Base-by-base conservation (phyloP, 2,888 invertebrate genomes). In the Chymomyza amoena region DNA sequence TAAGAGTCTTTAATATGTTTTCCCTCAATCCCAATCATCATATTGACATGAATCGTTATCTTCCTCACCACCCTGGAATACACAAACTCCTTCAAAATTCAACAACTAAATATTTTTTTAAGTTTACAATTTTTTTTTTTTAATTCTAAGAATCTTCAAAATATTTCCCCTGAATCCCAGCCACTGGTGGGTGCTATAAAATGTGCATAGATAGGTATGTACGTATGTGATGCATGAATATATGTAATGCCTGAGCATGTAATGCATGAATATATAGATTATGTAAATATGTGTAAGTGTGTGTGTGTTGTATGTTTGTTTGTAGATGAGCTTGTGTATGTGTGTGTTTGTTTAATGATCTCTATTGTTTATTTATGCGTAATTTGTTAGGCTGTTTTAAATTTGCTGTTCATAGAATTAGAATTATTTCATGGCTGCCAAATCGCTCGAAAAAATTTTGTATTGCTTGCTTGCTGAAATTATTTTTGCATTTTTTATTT, bases 341-440 rank as follows among this genome's bases (percentile, higher is more conserved):
- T 68, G 70, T 70, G 51, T 68, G 66, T 70, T 25, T 15, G 50
- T 52, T 45, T 60, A 20, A 57, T 54, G 67, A 61, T 65, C 51
- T 63, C 59, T 28, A 39, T 68, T 60, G 72, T 72, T 71, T 36
- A 51, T 65, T 66, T 59, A 18, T 52, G 64, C 36, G 39, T 60
- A 74, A 70, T 73, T 74, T 66, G 74, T 73, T 74, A 72, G 75
- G 77, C 84, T 72, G 75, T 78, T 79, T 57, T 63, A 65, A 78
- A 76, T 75, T 32, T 60, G 56, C 50, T 64, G 67, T 28, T 63
- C 51, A 52, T 52, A 54, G 52, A 64, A 45, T 56, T 28, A 61
- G 18, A 64, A 62, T 64, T 66, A 72, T 66, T 16, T 45, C 13
- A 45, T 45, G 64, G 59, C 56, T 60, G 51, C 60, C 59, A 66